Evolutionary conservation across 2,113 vertebrate species (phyloP).

Genomic region (Microcebus lehilahytsara): DNA sequence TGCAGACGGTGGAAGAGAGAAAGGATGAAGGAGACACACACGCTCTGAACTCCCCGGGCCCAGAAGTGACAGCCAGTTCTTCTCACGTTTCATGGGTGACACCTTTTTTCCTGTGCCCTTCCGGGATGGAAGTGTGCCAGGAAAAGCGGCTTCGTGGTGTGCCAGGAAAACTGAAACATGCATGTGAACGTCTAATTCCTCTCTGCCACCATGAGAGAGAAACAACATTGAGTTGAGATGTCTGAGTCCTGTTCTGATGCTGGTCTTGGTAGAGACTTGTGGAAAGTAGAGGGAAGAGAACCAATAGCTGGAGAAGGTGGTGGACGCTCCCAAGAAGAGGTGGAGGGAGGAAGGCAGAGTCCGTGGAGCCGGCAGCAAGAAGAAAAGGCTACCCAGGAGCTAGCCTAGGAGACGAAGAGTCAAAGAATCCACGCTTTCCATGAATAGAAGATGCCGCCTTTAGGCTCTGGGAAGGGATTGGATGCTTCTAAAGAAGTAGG

Average conservation of each 20-base stretch:
- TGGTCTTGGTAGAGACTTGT: too few relatives aligned
- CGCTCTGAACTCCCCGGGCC: rapidly evolving
- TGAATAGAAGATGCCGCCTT: not conserved
- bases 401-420: not conserved
- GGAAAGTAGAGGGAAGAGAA: not conserved
- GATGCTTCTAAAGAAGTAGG: too few relatives aligned
- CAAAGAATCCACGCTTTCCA: not conserved
- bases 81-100: not conserved
- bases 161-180: not conserved
- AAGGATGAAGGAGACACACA: not conserved
- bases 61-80: not conserved
- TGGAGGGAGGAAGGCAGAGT: not conserved
- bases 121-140: rapidly evolving
- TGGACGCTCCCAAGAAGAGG: not conserved
- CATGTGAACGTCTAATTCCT: not conserved
- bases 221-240: not conserved
- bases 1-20: not conserved
- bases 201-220: not conserved
- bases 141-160: not conserved
- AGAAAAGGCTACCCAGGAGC: not conserved
- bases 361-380: not conserved
- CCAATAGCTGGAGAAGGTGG: not conserved
- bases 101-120: not conserved
- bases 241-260: not conserved
- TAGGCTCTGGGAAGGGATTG: not conserved